Evolutionary conservation across 1,140 invertebrate genomes (phyloP).

Genomic region (Campoletis sonorensis): DNA sequence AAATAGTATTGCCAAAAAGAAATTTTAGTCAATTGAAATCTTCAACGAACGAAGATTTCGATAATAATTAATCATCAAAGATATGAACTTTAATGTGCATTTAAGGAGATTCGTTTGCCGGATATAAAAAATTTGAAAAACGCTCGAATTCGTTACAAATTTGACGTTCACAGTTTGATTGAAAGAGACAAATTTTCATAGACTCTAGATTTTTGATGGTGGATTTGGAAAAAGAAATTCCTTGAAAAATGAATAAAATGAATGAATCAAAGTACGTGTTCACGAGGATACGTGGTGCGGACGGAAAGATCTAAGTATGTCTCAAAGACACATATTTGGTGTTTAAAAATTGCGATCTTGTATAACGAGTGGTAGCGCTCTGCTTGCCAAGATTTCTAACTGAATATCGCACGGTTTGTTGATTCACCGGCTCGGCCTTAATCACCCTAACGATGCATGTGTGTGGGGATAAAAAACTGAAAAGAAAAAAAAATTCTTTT

Average conservation of each 20-base stretch:
- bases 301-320: background rate
- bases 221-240: background rate
- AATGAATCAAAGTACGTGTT: background rate
- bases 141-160: too few relatives aligned
- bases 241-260: background rate
- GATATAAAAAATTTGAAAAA: background rate
- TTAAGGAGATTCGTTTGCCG: background rate
- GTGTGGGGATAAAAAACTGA: conserved; percentile 36
- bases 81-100: too few relatives aligned
- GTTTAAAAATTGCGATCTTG: conserved; percentile 1
- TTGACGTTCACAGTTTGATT: too few relatives aligned
- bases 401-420: conserved; percentile 56
- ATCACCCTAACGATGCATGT: conserved; percentile 47
- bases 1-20: too few relatives aligned
- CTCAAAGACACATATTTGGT: conserved; percentile 6
- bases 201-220: background rate
- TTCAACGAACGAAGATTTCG: too few relatives aligned
- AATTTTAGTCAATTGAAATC: too few relatives aligned
- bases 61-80: too few relatives aligned
- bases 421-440: conserved; percentile 55
- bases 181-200: background rate
- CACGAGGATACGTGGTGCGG: background rate
- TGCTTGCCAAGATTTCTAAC: conserved; percentile 62
- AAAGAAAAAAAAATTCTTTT: conserved; percentile 32
- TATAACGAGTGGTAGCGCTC: conserved; percentile 45